Conservation (phyloP, 1,140 invertebrate species). For the Sinella curviseta region DNA sequence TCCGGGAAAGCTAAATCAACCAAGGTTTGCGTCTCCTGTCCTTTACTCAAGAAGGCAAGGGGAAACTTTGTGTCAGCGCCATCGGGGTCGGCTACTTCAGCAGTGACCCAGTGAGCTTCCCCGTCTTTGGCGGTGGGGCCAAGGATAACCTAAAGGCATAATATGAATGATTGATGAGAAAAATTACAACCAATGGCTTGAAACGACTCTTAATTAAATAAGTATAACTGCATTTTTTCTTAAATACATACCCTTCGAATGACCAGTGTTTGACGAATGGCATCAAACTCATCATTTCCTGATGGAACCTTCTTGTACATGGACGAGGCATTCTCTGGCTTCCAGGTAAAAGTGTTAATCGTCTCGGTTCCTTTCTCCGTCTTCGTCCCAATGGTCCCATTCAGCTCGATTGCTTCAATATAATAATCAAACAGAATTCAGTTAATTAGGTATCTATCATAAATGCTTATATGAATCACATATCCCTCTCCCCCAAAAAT, state of each 20-base stretch:
- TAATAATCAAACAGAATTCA: background rate
- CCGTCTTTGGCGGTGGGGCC: background rate
- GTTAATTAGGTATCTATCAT: too few species aligned
- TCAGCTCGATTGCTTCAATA: background rate
- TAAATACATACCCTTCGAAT: background rate
- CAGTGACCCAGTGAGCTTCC: background rate
- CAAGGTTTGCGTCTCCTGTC: background rate
- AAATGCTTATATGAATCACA: background rate
- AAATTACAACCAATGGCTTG: background rate
- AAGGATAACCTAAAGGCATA: background rate
- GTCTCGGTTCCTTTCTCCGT: background rate
- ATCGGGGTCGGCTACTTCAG: background rate
- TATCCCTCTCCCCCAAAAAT: too few species aligned
- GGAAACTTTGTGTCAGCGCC: background rate
- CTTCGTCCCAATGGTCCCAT: background rate
- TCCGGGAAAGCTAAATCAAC: slow-evolving; percentile 23
- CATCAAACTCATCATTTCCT: background rate
- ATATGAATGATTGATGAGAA: background rate
- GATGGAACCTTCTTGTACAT: background rate
- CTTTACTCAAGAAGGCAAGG: slow-evolving; percentile 25
- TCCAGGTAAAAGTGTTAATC: background rate
- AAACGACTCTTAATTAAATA: too few species aligned
- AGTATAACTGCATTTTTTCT: too few species aligned
- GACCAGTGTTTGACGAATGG: background rate
- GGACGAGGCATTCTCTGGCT: background rate